These are phyloP conservation scores for Macroglossus sobrinus DNA, from an alignment of 2,113 vertebrate species.

Conservation along the genomic window DNA sequence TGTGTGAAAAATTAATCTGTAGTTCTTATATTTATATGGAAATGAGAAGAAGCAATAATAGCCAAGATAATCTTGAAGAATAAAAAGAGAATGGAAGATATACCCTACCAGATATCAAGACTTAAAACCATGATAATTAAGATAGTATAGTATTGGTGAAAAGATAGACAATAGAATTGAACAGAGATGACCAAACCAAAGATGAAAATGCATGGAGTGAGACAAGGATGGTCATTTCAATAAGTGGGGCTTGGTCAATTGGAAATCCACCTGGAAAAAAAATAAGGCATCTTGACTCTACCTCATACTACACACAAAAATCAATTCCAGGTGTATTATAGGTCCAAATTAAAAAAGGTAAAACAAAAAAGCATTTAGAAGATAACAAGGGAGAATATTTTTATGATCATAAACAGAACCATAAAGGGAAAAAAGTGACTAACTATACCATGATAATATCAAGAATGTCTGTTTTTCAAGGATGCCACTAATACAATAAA, in stretches of 20 bases:
- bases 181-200: background rate
- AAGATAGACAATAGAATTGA: background rate
- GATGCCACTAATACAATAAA: background rate
- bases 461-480: background rate
- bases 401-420: background rate
- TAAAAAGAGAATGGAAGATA: background rate
- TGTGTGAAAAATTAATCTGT: background rate
- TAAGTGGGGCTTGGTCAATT: background rate
- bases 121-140: background rate
- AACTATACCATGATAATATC: background rate
- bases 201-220: background rate
- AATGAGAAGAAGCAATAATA: background rate
- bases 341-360: background rate
- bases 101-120: background rate
- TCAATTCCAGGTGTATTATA: background rate
- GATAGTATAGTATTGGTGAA: background rate
- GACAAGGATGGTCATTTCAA: background rate
- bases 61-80: background rate
- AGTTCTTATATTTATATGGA: background rate
- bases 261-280: background rate
- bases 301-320: background rate
- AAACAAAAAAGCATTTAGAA: background rate
- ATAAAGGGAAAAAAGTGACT: background rate
- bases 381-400: background rate
- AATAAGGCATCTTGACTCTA: background rate